A percentile compares a stretch with the other conserved stretches of the same genome.
Conservation (phyloP, 2,113 vertebrate species). For the Bufo bufo region DNA sequence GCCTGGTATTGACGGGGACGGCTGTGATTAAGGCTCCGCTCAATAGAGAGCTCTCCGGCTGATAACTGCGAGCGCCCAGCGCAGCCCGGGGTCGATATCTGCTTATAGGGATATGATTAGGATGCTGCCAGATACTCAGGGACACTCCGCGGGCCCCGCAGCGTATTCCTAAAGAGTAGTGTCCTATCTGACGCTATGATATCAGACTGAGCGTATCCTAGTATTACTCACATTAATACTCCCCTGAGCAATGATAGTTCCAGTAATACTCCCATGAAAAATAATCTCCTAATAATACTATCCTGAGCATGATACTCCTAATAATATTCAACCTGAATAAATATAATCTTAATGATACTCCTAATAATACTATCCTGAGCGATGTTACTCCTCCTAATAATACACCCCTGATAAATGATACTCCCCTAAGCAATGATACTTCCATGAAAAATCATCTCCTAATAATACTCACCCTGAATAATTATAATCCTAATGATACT, state of each 20-base stretch:
- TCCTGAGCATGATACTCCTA: no score
- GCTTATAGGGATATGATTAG: constrained; percentile 57
- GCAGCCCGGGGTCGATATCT: constrained; percentile 12
- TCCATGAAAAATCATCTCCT: no score
- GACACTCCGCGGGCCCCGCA: background rate
- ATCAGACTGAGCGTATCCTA: no score
- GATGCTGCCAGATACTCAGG: constrained; percentile 19
- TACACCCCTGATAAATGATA: background rate
- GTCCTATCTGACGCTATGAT: no score
- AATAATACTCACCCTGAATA: background rate
- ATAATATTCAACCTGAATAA: background rate
- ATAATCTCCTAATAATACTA: background rate
- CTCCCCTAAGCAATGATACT: background rate
- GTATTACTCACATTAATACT: no score
- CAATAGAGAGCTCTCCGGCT: constrained; percentile 53
- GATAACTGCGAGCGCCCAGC: constrained; percentile 55
- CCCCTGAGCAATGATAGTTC: no score
- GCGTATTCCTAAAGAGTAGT: background rate
- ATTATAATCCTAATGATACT: background rate
- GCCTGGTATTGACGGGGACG: constrained; percentile 46
- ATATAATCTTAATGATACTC: background rate
- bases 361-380: no score
- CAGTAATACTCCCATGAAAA: no score
- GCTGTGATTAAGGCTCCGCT: constrained; percentile 50
- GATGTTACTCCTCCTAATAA: no score